These are phyloP conservation scores for Brachionus asplanchnoidis DNA, from an alignment of 1,140 invertebrate species.

Conservation along the genomic window DNA sequence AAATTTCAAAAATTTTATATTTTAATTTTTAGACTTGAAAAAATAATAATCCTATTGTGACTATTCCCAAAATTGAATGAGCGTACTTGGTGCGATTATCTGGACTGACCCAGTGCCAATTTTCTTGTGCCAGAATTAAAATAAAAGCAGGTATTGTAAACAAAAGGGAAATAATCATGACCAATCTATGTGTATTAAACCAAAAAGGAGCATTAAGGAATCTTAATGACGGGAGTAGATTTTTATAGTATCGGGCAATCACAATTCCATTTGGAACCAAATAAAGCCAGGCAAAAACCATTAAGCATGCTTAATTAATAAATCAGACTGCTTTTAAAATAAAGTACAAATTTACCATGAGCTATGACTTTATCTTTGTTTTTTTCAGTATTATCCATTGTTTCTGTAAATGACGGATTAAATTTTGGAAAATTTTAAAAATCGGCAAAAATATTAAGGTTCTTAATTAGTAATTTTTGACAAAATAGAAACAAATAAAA, in stretches of 20 bases:
- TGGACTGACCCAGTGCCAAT: slow-evolving; percentile 24
- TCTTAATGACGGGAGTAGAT: neutral
- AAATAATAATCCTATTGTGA: neutral
- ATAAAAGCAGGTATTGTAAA: neutral
- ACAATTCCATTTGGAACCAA: slow-evolving; percentile 2
- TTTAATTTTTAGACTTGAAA: neutral
- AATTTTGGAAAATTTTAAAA: too few species aligned
- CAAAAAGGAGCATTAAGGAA: neutral
- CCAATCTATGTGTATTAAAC: neutral
- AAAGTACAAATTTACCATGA: neutral
- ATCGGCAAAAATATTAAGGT: too few species aligned
- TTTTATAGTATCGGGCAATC: slow-evolving; percentile 2
- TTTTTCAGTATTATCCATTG: neutral
- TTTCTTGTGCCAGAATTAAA: neutral
- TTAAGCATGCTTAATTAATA: slow-evolving; percentile 4
- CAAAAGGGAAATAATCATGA: neutral
- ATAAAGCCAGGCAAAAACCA: slow-evolving; percentile 30
- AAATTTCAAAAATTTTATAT: neutral
- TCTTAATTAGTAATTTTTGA: neutral
- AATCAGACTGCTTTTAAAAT: neutral
- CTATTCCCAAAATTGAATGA: slow-evolving; percentile 38
- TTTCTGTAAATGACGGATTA: neutral
- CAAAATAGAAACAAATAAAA: neutral
- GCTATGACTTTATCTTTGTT: slow-evolving; percentile 1
- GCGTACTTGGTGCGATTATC: neutral